Evolutionary conservation across 2,113 vertebrate species (phyloP), one percentile per base, ranked within the genome.

Genomic region (Craseonycteris thonglongyai): DNA sequence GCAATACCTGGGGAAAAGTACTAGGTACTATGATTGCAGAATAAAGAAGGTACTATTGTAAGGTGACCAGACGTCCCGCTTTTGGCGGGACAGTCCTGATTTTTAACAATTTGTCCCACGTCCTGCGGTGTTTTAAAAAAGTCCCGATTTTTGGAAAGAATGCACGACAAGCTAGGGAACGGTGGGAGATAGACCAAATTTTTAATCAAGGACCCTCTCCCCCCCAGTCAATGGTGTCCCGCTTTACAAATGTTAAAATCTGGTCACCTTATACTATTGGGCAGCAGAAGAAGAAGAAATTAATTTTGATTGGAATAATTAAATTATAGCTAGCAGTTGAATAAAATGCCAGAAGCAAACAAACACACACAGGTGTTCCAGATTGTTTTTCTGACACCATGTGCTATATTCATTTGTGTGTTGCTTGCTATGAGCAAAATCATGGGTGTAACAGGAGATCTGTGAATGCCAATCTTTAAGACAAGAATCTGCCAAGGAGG

Each of bases 261-360:
- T n/a, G n/a, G n/a, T n/a, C n/a, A n/a, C n/a, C n/a, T n/a, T n/a
- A n/a, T 79, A 74, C 47, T 82, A 69, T 18, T 69, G 54, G 92
- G 80, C 58, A 94, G 81, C 30, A 38, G 87, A 93, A 61, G 83
- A 72, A 45, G 63, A 33, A 79, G 30, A 93, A 78, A 95, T 97
- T 91, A 79, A 93, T 96, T 97, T 95, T 95, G 92, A 92, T 89
- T 89, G 35, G 75, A 74, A 96, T 91, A 90, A 95, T 96, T 97
- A 95, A 95, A 96, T 97, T 95, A 93, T 91, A 95, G 79, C 87
- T 94, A 94, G 86, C 95, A 91, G 87, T 90, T 93, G 92, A 95
- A 84, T 91, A 79, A 95, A 91, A 94, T 97, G 96, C 92, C 95
- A 96, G 96, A 94, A 96, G 95, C 95, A 96, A 97, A 94, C 92